These are phyloP conservation scores for Epinotia brunnichana DNA, from an alignment of 2,888 invertebrate species.

Conservation along the genomic window DNA sequence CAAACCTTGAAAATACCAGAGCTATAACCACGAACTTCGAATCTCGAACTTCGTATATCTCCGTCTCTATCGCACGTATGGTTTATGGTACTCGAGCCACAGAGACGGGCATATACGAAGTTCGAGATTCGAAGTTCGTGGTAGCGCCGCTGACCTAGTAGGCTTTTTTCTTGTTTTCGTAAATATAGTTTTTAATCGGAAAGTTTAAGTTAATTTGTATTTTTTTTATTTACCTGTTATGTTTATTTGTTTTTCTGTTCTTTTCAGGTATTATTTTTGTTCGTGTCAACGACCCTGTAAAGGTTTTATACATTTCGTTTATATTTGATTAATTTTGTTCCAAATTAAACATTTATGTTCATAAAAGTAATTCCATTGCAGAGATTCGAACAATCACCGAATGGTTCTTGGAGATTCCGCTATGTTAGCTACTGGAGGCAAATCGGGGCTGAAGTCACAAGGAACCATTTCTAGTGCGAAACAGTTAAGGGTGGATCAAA, in stretches of 20 bases:
- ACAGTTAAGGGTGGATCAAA: conserved; percentile 94
- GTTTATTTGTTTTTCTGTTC: conserved; percentile 33
- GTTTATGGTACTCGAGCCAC: too few relatives aligned
- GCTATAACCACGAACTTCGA: too few relatives aligned
- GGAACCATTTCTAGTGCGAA: conserved; percentile 95
- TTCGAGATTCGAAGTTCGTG: too few relatives aligned
- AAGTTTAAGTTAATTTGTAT: background rate
- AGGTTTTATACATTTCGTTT: conserved; percentile 43
- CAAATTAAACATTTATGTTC: background rate
- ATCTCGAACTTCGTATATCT: too few relatives aligned
- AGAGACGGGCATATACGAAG: too few relatives aligned
- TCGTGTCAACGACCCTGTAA: conserved; percentile 2
- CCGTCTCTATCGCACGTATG: too few relatives aligned
- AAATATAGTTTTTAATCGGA: background rate
- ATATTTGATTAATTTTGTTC: conserved; percentile 41
- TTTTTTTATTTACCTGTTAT: conserved; percentile 43
- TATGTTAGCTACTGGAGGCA: conserved; percentile 92
- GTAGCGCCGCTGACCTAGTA: background rate
- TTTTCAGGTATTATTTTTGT: conserved; percentile 45
- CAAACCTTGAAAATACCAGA: background rate
- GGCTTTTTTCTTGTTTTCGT: background rate
- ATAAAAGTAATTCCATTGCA: conserved; percentile 58
- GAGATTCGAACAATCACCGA: conserved; percentile 97
- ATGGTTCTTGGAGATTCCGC: conserved; percentile 96
- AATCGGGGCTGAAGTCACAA: conserved; percentile 91